phyloP scores from a whole-genome alignment of 2,888 invertebrate genomes.

The Hydrotaea cyrtoneurina region DNA sequence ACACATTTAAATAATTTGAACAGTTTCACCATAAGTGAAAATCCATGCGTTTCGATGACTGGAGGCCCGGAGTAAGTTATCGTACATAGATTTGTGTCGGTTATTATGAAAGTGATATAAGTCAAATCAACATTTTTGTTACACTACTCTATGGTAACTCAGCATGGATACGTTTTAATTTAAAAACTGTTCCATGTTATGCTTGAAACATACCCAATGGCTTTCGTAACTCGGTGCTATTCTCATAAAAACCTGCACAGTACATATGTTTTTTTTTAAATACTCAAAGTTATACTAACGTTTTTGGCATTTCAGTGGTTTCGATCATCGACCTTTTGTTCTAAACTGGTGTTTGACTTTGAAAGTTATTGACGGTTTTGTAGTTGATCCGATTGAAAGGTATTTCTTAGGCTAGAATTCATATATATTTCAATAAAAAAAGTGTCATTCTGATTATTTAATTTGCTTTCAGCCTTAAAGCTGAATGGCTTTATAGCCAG shows the following conservation, averaged over 20 bases:
- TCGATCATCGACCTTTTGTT: conserved; percentile 95
- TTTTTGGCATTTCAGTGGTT: conserved; percentile 84
- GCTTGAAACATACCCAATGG: too few species aligned
- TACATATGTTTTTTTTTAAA: too few species aligned
- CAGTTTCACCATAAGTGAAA: conserved; percentile 91
- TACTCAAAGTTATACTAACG: too few species aligned
- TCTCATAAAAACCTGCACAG: too few species aligned
- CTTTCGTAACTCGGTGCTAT: too few species aligned
- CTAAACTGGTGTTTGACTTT: conserved; percentile 96
- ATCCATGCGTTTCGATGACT: conserved; percentile 92
- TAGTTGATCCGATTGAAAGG: conserved; percentile 95
- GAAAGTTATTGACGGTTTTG: conserved; percentile 92
- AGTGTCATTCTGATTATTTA: neutral
- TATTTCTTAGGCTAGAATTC: conserved; percentile 49
- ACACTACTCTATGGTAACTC: too few species aligned
- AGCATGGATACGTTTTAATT: too few species aligned
- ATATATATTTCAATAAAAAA: neutral
- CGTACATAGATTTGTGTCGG: too few species aligned
- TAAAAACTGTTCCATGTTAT: neutral
- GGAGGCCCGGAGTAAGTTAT: conserved; percentile 86
- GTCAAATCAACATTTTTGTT: too few species aligned
- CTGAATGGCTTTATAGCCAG: conserved; percentile 97
- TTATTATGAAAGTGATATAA: too few species aligned
- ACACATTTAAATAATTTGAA: conserved; percentile 88
- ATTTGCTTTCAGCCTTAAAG: conserved; percentile 86